These are phyloP conservation scores for Parnassius smintheus DNA, from an alignment of 2,888 invertebrate species.

Conservation along the genomic window DNA sequence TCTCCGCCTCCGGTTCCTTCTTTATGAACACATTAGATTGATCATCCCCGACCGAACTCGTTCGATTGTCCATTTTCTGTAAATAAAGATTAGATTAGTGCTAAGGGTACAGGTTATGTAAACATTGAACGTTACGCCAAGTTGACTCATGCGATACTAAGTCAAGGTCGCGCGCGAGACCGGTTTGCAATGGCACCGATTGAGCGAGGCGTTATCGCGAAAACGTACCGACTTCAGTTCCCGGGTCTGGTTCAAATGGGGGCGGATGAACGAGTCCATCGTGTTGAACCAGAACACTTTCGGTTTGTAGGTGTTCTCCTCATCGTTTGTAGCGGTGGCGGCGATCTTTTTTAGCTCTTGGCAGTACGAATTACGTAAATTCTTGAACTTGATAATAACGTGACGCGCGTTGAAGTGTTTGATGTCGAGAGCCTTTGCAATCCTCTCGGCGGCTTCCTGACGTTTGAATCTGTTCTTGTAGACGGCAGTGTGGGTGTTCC, in stretches of 20 bases:
- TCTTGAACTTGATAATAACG: background rate
- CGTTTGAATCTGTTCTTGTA: background rate
- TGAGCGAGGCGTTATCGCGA: background rate
- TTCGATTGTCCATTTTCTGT: background rate
- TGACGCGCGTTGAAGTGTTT: background rate
- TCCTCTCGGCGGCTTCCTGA: background rate
- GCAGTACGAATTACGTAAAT: slow-evolving; percentile 48
- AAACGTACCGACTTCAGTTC: background rate
- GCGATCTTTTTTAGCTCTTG: background rate
- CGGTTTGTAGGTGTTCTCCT: background rate
- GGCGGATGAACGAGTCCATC: slow-evolving; percentile 53
- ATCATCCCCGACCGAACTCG: no score
- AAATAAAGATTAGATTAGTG: slow-evolving; percentile 1
- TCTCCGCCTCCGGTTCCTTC: slow-evolving; percentile 5
- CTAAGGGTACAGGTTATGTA: background rate
- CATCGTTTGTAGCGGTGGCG: background rate
- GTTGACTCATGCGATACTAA: background rate
- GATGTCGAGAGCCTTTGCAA: background rate
- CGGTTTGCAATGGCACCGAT: background rate
- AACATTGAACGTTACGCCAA: background rate
- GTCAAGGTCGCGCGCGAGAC: slow-evolving; percentile 1
- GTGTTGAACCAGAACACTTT: slow-evolving; percentile 47
- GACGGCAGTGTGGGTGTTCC: background rate
- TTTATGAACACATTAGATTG: background rate
- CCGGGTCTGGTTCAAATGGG: slow-evolving; percentile 39